These are phyloP conservation scores for Calidris pugnax DNA, from an alignment of 2,113 vertebrate species.

Conservation along the genomic window DNA sequence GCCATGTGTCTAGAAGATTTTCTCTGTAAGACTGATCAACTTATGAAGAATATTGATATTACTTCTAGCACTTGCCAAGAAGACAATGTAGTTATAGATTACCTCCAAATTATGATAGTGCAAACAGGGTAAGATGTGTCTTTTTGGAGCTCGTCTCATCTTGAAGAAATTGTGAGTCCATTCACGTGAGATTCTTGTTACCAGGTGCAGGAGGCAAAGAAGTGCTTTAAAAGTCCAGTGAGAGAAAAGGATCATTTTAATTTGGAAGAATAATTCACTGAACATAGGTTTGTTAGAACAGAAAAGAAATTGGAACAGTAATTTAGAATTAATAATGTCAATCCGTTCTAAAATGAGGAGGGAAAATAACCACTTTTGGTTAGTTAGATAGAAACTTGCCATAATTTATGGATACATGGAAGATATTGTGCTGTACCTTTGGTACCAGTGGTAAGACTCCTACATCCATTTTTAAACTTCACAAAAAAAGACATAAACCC, in stretches of 20 bases:
- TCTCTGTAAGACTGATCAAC: background rate
- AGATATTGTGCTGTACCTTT: background rate
- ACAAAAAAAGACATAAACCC: background rate
- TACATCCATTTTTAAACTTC: background rate
- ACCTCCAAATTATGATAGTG: background rate
- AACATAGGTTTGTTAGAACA: background rate
- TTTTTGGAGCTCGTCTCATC: background rate
- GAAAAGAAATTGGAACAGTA: background rate
- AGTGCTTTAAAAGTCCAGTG: background rate
- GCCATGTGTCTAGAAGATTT: background rate
- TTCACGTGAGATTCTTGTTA: background rate
- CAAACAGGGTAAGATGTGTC: background rate
- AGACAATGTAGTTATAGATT: background rate
- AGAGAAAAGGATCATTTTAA: background rate
- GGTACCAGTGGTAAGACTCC: background rate
- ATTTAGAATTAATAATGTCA: background rate
- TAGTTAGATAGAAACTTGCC: background rate
- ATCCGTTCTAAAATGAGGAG: background rate
- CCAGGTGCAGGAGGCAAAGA: background rate
- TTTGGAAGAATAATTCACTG: background rate
- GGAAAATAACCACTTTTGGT: background rate
- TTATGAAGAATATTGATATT: constrained; percentile 1
- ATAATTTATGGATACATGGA: background rate
- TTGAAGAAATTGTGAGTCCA: background rate
- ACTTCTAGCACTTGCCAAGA: background rate